Base-by-base conservation (phyloP, 2,797 vertebrate species). In the Halcyon leucocephala region DNA sequence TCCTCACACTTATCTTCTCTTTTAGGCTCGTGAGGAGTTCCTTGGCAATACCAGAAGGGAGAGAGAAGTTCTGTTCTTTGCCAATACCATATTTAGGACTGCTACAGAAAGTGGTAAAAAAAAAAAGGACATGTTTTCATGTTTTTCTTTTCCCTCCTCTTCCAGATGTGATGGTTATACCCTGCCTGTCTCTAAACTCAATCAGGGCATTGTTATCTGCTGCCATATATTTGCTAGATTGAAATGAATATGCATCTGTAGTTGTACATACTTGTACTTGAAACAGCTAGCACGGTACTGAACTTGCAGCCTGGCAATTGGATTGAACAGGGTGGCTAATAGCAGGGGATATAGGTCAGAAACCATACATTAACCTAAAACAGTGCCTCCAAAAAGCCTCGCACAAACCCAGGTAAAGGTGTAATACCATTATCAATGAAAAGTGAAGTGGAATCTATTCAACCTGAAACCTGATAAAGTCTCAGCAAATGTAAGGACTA, bases 401-500 rank as follows among this genome's bases (percentile, higher is more conserved):
- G 26, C 48, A 87, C 28, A 58, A 92, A 88, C 60, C 29, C 87
- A 95, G 94, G 93, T 96, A 93, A 91, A 97, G 95, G 73, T 92
- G 57, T 31, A 69, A 82, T 49, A 48, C 15, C 22, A 14, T 60
- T 49, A 85, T 35, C 77, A 89, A 65, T 37, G 70, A 81, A 89
- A 92, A 89, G 39, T 5, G 2, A 90, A 92, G 37, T 12, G 62
- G 58, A 92, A 82, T 71, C 71, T 67, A 12, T 66, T 76, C 6
- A 13, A 55, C 85, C 76, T 60, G 84, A 89, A 95, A 92, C 81
- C 72, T 79, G 76, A 71, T 60, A 64, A 93, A 86, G 44, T 22
- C 81, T 70, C 74, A 60, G 66, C 82, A 88, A 97, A 96, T 46
- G 44, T 87, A 96, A 89, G 62, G 77, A 92, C 88, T 96, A 95